Base-by-base conservation (phyloP, 2,888 invertebrate genomes). In the Stenchaetothrips biformis region DNA sequence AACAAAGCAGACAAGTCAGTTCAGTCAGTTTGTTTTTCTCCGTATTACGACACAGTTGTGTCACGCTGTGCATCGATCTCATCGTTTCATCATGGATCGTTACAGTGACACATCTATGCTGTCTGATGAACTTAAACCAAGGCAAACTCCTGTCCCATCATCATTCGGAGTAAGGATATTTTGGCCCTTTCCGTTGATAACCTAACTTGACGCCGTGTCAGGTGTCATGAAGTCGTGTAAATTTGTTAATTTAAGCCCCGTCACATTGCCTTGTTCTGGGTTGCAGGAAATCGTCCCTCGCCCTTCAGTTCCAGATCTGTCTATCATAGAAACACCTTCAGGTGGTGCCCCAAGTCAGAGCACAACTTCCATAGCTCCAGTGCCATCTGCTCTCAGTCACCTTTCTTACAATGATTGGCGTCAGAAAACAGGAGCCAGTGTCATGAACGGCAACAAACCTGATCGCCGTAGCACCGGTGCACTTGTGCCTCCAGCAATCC, bases 351-450 rank as follows among this genome's bases (percentile, higher is more conserved):
- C 25, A 8, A 25, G 11, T 7, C 67, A 74, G 67, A 37, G 1
- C 37, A 37, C 37, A 37, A 37, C 37, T 4, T 37, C 37, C 4
- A 4, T 37, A 4, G 37, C 2, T 37, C 37, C 1, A 2, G 21
- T 25, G 1, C 21, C 25, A 25, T 25, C 67, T 7, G n/a, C 25
- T 4, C 11, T 74, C 21, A 74, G 25, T 25, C 67, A 74, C 25
- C 25, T 74, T 7, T 74, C 67, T 21, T 74, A 74, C 67, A 74
- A 74, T 74, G 67, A 74, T 11, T 74, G 67, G 67, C 67, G 67
- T 21, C 25, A 8, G 11, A 74, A 74, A 25, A 74, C 67, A n/a
- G 25, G 67, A 11, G 25, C 37, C 37, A 37, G 37, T 37, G 37
- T 4, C 37, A 37, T 37, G 4, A 37, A 37, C 37, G 37, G 37